Base-by-base conservation (phyloP, 2,113 vertebrate species). In the Sylvia atricapilla region DNA sequence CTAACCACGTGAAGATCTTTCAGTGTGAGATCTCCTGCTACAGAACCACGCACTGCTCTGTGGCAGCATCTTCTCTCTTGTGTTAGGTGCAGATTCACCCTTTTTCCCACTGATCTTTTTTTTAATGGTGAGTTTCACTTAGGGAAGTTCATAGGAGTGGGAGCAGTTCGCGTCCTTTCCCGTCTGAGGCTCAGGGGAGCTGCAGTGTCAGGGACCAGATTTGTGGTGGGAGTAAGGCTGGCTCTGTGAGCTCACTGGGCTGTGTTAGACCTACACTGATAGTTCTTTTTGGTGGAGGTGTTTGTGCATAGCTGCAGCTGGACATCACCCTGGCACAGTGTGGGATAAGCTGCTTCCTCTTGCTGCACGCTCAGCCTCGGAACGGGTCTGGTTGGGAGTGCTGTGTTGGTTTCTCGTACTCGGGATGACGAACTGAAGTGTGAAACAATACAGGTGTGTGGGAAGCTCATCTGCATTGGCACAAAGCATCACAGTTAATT, bases 381-480 rank as follows among this genome's bases (percentile, higher is more conserved):
- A 79, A 4, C 3, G 21, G 68, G 11, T 60, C 79, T 87, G 56
- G 30, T 81, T 81, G 58, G 75, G 84, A 89, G 85, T 15, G 6
- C 66, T 93, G 88, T 60, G 60, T 87, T 94, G 79, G 0, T 67
- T 90, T 93, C 90, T 92, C 4, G 15, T 87, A 93, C 80, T 80
- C 68, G 28, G 72, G 66, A 11, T 97, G 96, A 94, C 37, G 80
- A 93, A 84, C 64, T 68, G 68, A 63, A 90, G 78, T 90, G 72
- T 11, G 79, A 93, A 96, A 79, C 82, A 94, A 64, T 96, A 39
- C 88, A 95, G 83, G 79, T 96, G 94, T 95, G 96, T 96, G 95
- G 94, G 96, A 96, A 96, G 96, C 94, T 95, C 92, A 95, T 96
- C 91, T 96, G 94, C 92, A 94, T 96, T 93, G 95, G 90, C 94